phyloP scores from a whole-genome alignment of 2,113 vertebrate genomes.

The Cinclus mexicanus region DNA sequence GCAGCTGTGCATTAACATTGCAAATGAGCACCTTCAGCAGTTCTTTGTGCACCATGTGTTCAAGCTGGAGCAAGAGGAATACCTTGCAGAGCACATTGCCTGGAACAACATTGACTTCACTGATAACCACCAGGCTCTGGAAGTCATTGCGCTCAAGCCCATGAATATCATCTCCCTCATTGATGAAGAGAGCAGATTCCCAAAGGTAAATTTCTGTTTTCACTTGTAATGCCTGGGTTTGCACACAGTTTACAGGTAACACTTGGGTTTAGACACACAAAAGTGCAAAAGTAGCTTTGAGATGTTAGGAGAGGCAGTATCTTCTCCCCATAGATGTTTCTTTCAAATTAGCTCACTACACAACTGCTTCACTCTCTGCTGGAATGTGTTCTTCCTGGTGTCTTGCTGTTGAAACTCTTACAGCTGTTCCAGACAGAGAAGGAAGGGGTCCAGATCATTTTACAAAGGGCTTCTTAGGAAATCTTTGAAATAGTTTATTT shows the following conservation, averaged over 20 bases:
- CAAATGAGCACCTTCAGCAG: slow-evolving; percentile 98
- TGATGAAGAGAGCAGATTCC: slow-evolving; percentile 95
- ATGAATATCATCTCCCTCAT: slow-evolving; percentile 92
- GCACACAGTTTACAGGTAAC: background rate
- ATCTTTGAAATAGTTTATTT: background rate
- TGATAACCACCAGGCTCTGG: slow-evolving; percentile 85
- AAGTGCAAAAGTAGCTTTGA: background rate
- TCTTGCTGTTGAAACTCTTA: background rate
- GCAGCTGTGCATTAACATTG: slow-evolving; percentile 97
- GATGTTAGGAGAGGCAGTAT: background rate
- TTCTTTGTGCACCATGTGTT: slow-evolving; percentile 93
- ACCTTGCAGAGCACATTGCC: slow-evolving; percentile 81
- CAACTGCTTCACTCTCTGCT: background rate
- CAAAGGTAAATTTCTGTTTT: slow-evolving; percentile 78
- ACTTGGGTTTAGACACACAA: background rate
- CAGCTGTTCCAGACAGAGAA: background rate
- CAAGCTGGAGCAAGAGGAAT: slow-evolving; percentile 93
- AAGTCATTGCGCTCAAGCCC: slow-evolving; percentile 84
- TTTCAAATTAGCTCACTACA: background rate
- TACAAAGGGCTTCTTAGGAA: background rate
- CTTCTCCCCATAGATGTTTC: background rate
- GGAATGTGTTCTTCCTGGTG: background rate
- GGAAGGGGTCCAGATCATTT: background rate
- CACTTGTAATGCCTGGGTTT: background rate
- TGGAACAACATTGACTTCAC: slow-evolving; percentile 88